A percentile compares a stretch with the other conserved stretches of the same genome.
These are phyloP conservation scores for Gallinago solitaria DNA, from an alignment of 2,797 vertebrate species.

Conservation along the genomic window DNA sequence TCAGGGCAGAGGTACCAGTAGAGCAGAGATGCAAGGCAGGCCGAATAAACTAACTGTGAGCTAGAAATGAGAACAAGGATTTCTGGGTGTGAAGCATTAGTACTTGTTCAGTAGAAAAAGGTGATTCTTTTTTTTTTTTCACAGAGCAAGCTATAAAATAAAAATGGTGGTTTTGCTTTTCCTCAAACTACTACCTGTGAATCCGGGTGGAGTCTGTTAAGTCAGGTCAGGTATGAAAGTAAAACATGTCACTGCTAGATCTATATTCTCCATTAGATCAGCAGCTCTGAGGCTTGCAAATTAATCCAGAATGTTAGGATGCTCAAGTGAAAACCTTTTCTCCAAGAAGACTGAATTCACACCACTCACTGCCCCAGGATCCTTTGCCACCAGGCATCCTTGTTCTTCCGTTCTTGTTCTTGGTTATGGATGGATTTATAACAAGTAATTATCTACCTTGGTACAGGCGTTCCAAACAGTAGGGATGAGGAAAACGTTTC, in stretches of 20 bases:
- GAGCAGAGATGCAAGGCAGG: not conserved
- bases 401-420: not conserved
- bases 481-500: not conserved
- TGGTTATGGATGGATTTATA: not conserved
- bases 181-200: not conserved
- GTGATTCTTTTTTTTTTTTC: not conserved
- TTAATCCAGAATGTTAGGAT: not conserved
- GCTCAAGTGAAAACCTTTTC: not conserved
- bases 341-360: not conserved
- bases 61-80: not conserved
- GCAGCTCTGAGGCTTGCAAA: not conserved
- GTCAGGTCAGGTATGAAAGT: not conserved
- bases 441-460: not conserved
- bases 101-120: not conserved
- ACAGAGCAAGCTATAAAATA: not conserved
- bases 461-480: not conserved
- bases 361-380: not conserved
- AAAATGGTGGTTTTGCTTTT: slow-evolving; percentile 21
- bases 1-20: not conserved
- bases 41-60: not conserved
- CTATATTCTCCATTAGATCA: not conserved
- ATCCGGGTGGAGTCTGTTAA: slow-evolving; percentile 43
- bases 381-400: not conserved
- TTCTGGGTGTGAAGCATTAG: not conserved
- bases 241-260: not conserved